A percentile compares a stretch with the other conserved stretches of the same genome.
These are phyloP conservation scores for Todiramphus chloris DNA, from an alignment of 2,113 vertebrate genomes.

Conservation along the genomic window DNA sequence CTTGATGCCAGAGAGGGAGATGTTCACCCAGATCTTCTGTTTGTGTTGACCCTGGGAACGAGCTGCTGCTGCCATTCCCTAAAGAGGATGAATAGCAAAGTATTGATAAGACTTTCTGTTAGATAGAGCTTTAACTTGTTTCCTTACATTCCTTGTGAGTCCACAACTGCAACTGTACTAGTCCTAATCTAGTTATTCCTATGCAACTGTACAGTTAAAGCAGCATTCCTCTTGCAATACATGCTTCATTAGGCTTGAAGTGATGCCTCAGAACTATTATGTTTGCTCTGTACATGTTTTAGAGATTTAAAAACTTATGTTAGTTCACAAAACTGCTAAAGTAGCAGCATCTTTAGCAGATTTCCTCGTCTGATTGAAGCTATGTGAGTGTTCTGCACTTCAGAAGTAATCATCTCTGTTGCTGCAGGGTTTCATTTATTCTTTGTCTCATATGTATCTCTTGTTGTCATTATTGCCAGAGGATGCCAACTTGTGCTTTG, in stretches of 20 bases:
- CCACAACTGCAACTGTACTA: neutral
- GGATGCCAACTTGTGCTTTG: neutral
- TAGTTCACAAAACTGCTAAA: neutral
- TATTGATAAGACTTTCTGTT: neutral
- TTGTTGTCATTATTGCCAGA: neutral
- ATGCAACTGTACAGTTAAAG: neutral
- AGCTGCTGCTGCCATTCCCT: slow-evolving; percentile 94
- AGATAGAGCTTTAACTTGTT: neutral
- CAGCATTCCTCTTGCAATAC: neutral
- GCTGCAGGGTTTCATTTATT: neutral
- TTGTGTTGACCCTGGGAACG: slow-evolving; percentile 98
- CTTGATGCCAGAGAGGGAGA: slow-evolving; percentile 93
- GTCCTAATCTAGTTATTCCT: neutral
- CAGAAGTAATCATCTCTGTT: neutral
- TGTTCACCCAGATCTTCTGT: slow-evolving; percentile 93
- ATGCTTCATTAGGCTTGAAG: neutral
- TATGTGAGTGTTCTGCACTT: neutral
- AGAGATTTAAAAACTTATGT: neutral
- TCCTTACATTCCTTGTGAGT: neutral
- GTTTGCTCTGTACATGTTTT: neutral
- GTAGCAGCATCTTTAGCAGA: neutral
- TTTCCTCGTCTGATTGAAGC: neutral
- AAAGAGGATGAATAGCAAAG: neutral
- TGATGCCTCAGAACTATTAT: neutral
- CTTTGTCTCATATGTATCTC: neutral